Percentiles rank a stretch among this genome's conserved stretches.
Conservation (phyloP, 2,797 vertebrate genomes). For the Notolepis coatsorum region DNA sequence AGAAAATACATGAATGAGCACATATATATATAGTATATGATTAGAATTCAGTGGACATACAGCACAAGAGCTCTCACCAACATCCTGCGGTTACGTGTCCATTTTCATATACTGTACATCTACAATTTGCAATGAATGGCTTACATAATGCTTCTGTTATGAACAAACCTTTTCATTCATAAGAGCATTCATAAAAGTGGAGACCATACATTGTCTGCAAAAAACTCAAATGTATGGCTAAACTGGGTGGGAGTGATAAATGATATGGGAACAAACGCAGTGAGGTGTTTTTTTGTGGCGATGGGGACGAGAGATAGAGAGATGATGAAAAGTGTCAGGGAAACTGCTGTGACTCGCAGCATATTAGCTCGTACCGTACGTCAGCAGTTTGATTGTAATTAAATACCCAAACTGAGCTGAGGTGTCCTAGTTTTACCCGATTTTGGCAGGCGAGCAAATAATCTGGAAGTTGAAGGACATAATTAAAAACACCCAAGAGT, state of each 20-base stretch:
- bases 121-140: no score
- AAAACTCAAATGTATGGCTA: not conserved
- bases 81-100: no score
- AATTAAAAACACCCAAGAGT: conserved; percentile 48
- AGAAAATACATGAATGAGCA: no score
- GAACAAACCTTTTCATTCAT: no score
- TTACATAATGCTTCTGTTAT: no score
- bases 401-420: conserved; percentile 39
- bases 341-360: conserved; percentile 53
- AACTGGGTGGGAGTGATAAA: conserved; percentile 19
- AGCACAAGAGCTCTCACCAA: not conserved
- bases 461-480: conserved; percentile 45
- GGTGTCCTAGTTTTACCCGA: conserved; percentile 48
- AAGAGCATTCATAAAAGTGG: no score
- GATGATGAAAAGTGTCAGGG: conserved; percentile 21
- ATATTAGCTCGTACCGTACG: conserved; percentile 31
- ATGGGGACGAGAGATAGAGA: conserved; percentile 16
- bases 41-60: not conserved
- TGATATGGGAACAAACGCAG: conserved; percentile 17
- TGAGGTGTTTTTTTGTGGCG: conserved; percentile 12
- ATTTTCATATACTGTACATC: no score
- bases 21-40: no score
- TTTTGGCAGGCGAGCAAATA: conserved; percentile 40
- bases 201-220: no score
- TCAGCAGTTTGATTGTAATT: conserved; percentile 69